phyloP scores from a whole-genome alignment of 1,140 invertebrate genomes.

The Leptinotarsa undecemlineata region DNA sequence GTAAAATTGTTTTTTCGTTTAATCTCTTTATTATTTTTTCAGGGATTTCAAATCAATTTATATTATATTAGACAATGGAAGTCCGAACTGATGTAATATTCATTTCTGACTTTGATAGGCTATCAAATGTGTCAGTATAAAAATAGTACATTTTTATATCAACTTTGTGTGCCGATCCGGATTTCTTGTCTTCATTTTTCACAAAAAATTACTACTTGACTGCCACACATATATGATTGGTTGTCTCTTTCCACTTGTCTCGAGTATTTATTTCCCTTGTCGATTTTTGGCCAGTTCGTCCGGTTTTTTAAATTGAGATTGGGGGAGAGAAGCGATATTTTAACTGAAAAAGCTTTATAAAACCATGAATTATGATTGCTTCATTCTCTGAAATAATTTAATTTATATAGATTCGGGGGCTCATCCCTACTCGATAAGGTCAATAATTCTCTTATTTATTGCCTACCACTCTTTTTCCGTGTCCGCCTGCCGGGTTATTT shows the following conservation, averaged over 20 bases:
- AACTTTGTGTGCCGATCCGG: too few relatives aligned
- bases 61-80: too few relatives aligned
- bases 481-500: slow-evolving; percentile 18
- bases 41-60: too few relatives aligned
- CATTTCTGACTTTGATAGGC: too few relatives aligned
- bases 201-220: too few relatives aligned
- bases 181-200: too few relatives aligned
- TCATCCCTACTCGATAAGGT: slow-evolving; percentile 26
- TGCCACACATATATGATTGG: neutral
- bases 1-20: too few relatives aligned
- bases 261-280: slow-evolving; percentile 14
- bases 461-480: neutral
- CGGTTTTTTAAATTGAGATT: slow-evolving; percentile 28
- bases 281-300: slow-evolving; percentile 14
- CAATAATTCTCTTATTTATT: slow-evolving; percentile 28
- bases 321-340: slow-evolving; percentile 23
- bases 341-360: slow-evolving; percentile 28
- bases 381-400: slow-evolving; percentile 30
- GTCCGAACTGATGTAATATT: too few relatives aligned
- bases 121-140: too few relatives aligned
- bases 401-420: slow-evolving; percentile 20
- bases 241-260: slow-evolving; percentile 9
- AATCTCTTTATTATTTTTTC: too few relatives aligned
- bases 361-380: slow-evolving; percentile 32
- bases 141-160: too few relatives aligned